Conservation (phyloP, 1,140 invertebrate genomes). For the Orchesella cincta region DNA sequence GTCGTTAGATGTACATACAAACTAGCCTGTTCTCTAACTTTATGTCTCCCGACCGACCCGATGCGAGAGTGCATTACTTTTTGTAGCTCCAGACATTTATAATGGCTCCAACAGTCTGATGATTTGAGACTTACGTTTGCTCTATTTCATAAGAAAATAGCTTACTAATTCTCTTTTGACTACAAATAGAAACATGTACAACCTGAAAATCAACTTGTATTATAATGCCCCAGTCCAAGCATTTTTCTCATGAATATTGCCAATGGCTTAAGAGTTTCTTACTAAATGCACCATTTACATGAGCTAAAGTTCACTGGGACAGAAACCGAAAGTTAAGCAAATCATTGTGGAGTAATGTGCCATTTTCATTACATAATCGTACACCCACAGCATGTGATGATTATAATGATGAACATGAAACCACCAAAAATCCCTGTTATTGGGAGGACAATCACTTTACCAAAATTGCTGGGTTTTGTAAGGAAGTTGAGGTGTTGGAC, state of each 20-base stretch:
- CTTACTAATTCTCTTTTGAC: too few species aligned
- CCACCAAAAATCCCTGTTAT: constrained; percentile 26
- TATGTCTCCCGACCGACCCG: too few species aligned
- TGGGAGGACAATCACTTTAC: constrained; percentile 27
- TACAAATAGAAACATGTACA: background rate
- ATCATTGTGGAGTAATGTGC: background rate
- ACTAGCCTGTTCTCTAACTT: too few species aligned
- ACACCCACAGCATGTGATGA: constrained; percentile 11
- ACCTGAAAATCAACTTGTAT: background rate
- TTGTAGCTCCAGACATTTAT: too few species aligned
- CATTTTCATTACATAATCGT: constrained; percentile 22
- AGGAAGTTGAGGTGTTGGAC: constrained; percentile 19
- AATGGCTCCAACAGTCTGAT: too few species aligned
- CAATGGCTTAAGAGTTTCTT: too few species aligned
- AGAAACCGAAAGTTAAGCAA: background rate
- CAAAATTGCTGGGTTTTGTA: constrained; percentile 19
- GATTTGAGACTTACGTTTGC: too few species aligned
- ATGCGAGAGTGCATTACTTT: too few species aligned
- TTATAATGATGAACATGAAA: constrained; percentile 24
- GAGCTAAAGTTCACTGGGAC: background rate
- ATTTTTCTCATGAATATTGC: too few species aligned
- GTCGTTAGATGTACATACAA: too few species aligned
- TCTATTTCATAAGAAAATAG: too few species aligned
- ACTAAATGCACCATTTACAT: too few species aligned
- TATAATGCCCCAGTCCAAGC: background rate